Conservation (phyloP, 2,888 invertebrate genomes). For the Volucella inflata region DNA sequence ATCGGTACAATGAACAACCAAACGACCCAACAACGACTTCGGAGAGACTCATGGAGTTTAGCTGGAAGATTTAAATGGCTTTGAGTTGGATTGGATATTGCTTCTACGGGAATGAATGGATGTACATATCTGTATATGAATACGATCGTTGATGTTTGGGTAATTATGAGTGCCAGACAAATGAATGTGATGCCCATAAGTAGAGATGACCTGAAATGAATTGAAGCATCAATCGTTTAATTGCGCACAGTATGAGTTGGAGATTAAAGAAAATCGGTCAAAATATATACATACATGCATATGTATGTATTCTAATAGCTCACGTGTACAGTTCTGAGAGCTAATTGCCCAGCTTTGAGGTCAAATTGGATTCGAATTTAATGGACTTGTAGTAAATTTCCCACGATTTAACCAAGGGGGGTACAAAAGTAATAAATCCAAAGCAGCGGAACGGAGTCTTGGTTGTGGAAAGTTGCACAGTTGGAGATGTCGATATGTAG, state of each 20-base stretch:
- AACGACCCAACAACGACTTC: conserved; percentile 3
- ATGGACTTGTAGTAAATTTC: too few relatives aligned
- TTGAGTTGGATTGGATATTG: conserved; percentile 24
- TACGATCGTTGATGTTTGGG: conserved; percentile 15
- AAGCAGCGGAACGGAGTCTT: too few relatives aligned
- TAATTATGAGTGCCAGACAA: conserved; percentile 43
- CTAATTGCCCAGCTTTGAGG: too few relatives aligned
- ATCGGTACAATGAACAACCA: neutral
- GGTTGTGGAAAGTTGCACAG: too few relatives aligned
- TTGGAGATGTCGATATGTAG: too few relatives aligned
- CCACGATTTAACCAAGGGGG: too few relatives aligned
- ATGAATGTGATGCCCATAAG: conserved; percentile 34
- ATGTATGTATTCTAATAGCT: too few relatives aligned
- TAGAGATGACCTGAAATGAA: conserved; percentile 55
- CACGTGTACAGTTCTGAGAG: too few relatives aligned
- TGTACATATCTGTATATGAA: conserved; percentile 5
- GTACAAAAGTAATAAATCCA: too few relatives aligned
- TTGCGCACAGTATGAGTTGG: conserved; percentile 42
- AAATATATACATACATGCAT: too few relatives aligned
- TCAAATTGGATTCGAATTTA: too few relatives aligned
- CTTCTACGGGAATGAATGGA: conserved; percentile 13
- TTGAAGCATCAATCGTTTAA: conserved; percentile 62
- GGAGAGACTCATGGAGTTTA: conserved; percentile 52
- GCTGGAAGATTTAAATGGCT: conserved; percentile 9
- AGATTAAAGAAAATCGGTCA: conserved; percentile 17